These are phyloP conservation scores for Chironomus striatipennis DNA, from an alignment of 1,140 invertebrate species.

Conservation along the genomic window DNA sequence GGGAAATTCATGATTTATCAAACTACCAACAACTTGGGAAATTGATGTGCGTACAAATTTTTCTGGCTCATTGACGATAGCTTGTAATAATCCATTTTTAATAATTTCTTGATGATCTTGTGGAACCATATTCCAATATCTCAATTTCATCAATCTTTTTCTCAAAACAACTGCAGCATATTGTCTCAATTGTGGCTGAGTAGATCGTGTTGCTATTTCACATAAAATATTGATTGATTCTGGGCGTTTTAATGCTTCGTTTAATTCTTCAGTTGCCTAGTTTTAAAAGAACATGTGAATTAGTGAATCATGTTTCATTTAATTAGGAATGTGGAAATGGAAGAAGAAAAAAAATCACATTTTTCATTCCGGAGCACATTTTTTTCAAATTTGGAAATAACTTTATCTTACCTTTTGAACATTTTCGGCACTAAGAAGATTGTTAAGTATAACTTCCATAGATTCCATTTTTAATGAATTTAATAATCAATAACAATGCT, in stretches of 20 bases:
- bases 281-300: conserved; percentile 28
- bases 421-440: conserved; percentile 19
- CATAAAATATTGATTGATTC: conserved; percentile 49
- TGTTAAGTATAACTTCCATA: conserved; percentile 24
- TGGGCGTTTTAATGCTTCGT: conserved; percentile 53
- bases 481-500: background rate
- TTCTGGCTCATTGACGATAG: conserved; percentile 50
- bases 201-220: conserved; percentile 46
- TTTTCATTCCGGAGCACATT: conserved; percentile 29
- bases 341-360: conserved; percentile 4
- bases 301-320: background rate
- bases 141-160: conserved; percentile 49
- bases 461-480: background rate
- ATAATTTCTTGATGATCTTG: conserved; percentile 44
- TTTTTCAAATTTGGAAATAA: background rate
- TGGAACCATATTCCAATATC: conserved; percentile 51
- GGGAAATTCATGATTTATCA: conserved; percentile 63
- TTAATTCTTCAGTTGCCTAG: conserved; percentile 55
- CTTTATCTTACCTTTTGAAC: conserved; percentile 15
- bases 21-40: conserved; percentile 54
- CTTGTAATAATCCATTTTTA: conserved; percentile 48
- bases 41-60: conserved; percentile 54
- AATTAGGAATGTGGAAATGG: background rate
- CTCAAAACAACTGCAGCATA: conserved; percentile 56
- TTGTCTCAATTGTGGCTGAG: conserved; percentile 54